Percentiles rank a stretch among this genome's conserved stretches.
phyloP scores from a whole-genome alignment of 1,140 invertebrate genomes.

The Eriosoma lanigerum region DNA sequence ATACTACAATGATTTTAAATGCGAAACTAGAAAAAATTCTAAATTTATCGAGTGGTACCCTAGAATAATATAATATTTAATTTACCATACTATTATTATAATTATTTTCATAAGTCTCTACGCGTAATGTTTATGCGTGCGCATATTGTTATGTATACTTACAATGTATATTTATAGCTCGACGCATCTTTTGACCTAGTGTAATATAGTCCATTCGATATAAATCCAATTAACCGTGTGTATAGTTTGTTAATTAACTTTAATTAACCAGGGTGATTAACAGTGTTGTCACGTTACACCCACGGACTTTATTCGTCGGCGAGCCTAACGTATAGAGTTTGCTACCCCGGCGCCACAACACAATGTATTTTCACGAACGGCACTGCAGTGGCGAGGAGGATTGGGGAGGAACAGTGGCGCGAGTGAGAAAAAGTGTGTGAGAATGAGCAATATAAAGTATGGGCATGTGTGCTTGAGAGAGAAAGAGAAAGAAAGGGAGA shows the following conservation, averaged over 20 bases:
- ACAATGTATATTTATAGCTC: too few relatives aligned
- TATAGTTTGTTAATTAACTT: slow-evolving; percentile 11
- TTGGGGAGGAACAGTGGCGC: not conserved
- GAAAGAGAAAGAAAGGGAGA: not conserved
- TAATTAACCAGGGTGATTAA: slow-evolving; percentile 38
- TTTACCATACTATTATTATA: too few relatives aligned
- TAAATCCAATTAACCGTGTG: slow-evolving; percentile 40
- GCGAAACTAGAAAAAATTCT: too few relatives aligned
- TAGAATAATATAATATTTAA: too few relatives aligned
- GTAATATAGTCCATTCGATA: slow-evolving; percentile 16
- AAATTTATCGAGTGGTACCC: too few relatives aligned
- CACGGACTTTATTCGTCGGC: not conserved
- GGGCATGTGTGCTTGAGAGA: not conserved
- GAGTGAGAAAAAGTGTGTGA: not conserved
- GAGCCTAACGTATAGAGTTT: not conserved
- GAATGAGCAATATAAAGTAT: not conserved
- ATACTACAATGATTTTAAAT: too few relatives aligned
- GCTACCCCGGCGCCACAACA: not conserved
- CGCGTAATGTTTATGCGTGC: too few relatives aligned
- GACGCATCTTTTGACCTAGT: not conserved
- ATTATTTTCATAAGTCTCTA: too few relatives aligned
- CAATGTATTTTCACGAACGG: not conserved
- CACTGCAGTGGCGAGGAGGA: not conserved
- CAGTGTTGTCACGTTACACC: slow-evolving; percentile 12
- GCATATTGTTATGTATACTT: too few relatives aligned